phyloP scores from a whole-genome alignment of 2,113 vertebrate genomes.

The Hemiprocne comata region DNA sequence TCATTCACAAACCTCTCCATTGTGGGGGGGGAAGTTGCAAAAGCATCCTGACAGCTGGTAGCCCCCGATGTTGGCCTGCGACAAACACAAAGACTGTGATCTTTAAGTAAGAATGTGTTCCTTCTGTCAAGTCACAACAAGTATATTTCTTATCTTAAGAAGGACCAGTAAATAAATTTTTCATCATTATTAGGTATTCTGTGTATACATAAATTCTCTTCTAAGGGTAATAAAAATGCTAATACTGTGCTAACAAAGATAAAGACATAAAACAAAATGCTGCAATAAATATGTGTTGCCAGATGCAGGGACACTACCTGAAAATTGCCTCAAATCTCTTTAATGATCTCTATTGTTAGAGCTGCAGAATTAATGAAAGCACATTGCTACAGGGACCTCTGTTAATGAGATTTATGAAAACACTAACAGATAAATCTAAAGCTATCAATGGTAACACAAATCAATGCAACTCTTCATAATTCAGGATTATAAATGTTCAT shows the following conservation, averaged over 20 bases:
- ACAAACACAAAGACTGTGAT: neutral
- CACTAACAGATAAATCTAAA: slow-evolving; percentile 62
- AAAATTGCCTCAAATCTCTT: slow-evolving; percentile 64
- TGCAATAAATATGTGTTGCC: slow-evolving; percentile 42
- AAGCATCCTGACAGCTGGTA: too few species aligned
- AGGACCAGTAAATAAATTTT: slow-evolving; percentile 30
- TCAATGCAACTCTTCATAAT: slow-evolving; percentile 42
- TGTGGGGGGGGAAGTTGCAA: too few species aligned
- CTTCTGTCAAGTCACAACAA: slow-evolving; percentile 24
- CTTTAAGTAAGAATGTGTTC: slow-evolving; percentile 36
- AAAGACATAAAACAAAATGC: slow-evolving; percentile 48
- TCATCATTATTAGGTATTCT: slow-evolving; percentile 15
- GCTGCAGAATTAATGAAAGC: slow-evolving; percentile 54
- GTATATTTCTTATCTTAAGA: slow-evolving; percentile 26
- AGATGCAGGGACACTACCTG: neutral
- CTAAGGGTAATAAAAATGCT: slow-evolving; percentile 40
- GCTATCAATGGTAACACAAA: slow-evolving; percentile 45
- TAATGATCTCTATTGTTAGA: slow-evolving; percentile 37
- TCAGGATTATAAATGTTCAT: slow-evolving; percentile 54
- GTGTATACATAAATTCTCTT: slow-evolving; percentile 28
- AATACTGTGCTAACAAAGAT: slow-evolving; percentile 55
- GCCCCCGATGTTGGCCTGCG: too few species aligned
- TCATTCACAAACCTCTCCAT: too few species aligned
- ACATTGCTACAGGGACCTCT: slow-evolving; percentile 24
- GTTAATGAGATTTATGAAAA: slow-evolving; percentile 68